Conservation (phyloP, 2,888 invertebrate genomes). For the Cosmopolites sordidus region DNA sequence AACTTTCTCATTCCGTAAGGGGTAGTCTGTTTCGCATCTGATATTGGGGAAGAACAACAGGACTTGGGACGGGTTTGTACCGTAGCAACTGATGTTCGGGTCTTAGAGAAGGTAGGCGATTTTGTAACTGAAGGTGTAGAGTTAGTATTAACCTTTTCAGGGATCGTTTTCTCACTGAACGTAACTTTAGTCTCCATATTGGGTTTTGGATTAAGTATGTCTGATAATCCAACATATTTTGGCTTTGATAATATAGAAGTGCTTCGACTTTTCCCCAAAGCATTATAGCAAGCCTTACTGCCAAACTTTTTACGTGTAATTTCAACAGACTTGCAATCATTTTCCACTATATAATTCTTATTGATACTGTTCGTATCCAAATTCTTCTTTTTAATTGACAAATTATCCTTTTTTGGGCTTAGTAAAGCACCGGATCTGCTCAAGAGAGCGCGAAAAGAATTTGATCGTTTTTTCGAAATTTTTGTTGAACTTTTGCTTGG, state of each 20-base stretch:
- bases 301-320: background rate
- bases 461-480: slow-evolving; percentile 24
- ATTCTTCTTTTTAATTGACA: background rate
- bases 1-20: slow-evolving; percentile 48
- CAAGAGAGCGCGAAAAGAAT: slow-evolving; percentile 25
- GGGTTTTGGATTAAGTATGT: slow-evolving; percentile 27
- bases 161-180: slow-evolving; percentile 32
- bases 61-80: slow-evolving; percentile 7
- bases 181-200: slow-evolving; percentile 34
- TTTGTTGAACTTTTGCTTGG: slow-evolving; percentile 7
- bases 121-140: slow-evolving; percentile 12
- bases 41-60: slow-evolving; percentile 28
- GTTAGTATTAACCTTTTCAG: background rate
- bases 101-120: slow-evolving; percentile 23
- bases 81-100: background rate
- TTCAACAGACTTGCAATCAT: background rate
- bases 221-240: slow-evolving; percentile 31
- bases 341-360: background rate
- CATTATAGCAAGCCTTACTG: background rate
- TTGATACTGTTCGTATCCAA: background rate
- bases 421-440: slow-evolving; percentile 8
- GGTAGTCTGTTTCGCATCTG: background rate
- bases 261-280: background rate
- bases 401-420: slow-evolving; percentile 11
- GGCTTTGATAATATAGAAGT: background rate